These are phyloP conservation scores for Tokudaia muenninki DNA, from an alignment of 2,797 vertebrate species.

Conservation along the genomic window DNA sequence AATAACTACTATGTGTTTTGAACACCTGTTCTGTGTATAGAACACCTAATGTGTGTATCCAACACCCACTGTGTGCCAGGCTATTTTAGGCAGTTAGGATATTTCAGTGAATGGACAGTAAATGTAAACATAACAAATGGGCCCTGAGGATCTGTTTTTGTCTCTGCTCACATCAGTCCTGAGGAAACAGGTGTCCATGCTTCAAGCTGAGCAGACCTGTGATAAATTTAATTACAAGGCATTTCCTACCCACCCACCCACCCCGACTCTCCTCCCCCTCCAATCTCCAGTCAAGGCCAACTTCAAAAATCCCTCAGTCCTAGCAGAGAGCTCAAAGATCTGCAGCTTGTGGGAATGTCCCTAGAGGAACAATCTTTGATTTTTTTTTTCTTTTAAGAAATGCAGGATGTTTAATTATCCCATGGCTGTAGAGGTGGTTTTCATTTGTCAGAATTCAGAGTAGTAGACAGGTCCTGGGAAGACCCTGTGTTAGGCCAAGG, in stretches of 20 bases:
- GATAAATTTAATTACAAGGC: conserved; percentile 59
- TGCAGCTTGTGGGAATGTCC: conserved; percentile 88
- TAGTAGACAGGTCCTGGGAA: conserved; percentile 88
- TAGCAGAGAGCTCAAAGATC: conserved; percentile 79
- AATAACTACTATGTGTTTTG: neutral
- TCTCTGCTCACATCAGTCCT: neutral
- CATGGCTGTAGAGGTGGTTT: conserved; percentile 87
- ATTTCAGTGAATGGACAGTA: neutral
- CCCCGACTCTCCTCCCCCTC: conserved; percentile 74
- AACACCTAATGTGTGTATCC: neutral
- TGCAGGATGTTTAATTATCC: conserved; percentile 93
- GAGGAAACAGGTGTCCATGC: neutral
- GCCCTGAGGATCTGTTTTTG: neutral
- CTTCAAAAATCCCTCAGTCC: conserved; percentile 89
- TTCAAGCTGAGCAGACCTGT: neutral
- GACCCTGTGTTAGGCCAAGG: conserved; percentile 78
- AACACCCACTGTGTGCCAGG: neutral
- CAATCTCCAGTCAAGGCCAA: conserved; percentile 86
- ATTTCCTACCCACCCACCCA: neutral
- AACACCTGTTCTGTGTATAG: neutral
- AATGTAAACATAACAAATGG: neutral
- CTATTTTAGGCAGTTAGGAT: neutral
- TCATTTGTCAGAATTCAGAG: conserved; percentile 81
- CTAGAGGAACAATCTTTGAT: conserved; percentile 79
- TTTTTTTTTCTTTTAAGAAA: conserved; percentile 86